Evolutionary conservation across 1,140 invertebrate species (phyloP), one percentile per base, ranked within the genome.

Genomic region (Pseudoatta argentina): DNA sequence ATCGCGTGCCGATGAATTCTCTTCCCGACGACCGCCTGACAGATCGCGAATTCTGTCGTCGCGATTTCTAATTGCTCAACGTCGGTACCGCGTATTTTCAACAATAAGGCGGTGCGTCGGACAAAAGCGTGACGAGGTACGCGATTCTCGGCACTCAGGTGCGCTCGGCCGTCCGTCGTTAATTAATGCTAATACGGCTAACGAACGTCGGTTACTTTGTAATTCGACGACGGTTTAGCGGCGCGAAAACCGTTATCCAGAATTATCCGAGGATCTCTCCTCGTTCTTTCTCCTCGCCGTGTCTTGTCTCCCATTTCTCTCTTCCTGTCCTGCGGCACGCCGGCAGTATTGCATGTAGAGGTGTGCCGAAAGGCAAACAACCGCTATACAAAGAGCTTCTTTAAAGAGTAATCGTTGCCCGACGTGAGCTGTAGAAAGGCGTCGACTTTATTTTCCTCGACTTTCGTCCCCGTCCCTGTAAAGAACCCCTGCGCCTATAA

Each of bases 101-200:
- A 44, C 14, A 7, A 57, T 21, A 44, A 81, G 51, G 7, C 34
- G 34, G 21, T 7, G 55, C n/a, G n/a, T n/a, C 51, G 18, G 44
- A 81, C 39, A 59, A 72, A 44, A 83, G 53, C 27, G 16, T 39
- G 66, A n/a, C 63, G 0, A 39, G 63, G 12, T 39, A 39, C 63
- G 24, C 48, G 39, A 81, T 76, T 14, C 59, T 10, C n/a, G n/a
- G 57, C 57, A 30, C 75, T 30, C 75, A 87, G 78, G 71, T 87
- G 86, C 14, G 71, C 30, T 55, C 34, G 72, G 72, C 71, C 53
- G 71, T 39, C 63, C 64, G 69, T 61, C 77, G 88, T 85, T 91
- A 91, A 90, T 91, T 91, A 90, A 91, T 83, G 88, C 88, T 91
- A 90, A 91, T 86, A 30, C 88, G 66, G 57, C 73, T 90, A 91